Percentiles rank a stretch among this genome's conserved stretches.
These are phyloP conservation scores for Phasianus colchicus DNA, from an alignment of 2,113 vertebrate genomes.

Conservation along the genomic window DNA sequence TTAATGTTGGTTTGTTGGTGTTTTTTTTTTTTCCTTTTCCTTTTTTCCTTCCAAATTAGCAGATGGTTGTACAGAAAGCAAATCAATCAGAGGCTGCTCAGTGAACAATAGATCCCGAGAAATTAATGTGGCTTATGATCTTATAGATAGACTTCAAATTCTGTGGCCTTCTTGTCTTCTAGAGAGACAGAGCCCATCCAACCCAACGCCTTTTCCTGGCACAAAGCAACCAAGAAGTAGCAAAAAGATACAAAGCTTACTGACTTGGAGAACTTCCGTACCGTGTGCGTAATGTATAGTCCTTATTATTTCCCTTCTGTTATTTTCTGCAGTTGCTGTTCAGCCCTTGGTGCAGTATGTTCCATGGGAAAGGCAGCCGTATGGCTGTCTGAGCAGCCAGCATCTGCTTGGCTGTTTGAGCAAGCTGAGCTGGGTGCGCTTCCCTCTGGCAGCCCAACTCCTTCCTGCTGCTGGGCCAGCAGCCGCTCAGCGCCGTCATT, in stretches of 20 bases:
- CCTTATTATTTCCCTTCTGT: conserved; percentile 48
- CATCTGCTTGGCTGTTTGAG: conserved; percentile 49
- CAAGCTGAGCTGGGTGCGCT: neutral
- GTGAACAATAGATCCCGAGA: neutral
- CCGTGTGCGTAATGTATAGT: neutral
- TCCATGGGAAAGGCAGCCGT: conserved; percentile 11
- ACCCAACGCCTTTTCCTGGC: neutral
- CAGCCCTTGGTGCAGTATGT: neutral
- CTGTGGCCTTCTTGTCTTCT: neutral
- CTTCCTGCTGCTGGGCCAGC: neutral
- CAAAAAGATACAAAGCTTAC: neutral
- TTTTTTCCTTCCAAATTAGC: neutral
- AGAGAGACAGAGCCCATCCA: neutral
- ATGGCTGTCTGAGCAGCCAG: conserved; percentile 43
- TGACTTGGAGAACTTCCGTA: neutral
- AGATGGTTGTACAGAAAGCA: neutral
- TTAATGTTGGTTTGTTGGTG: neutral
- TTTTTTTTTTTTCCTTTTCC: neutral
- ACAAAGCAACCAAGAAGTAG: neutral
- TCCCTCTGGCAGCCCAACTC: neutral
- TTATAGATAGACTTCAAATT: neutral
- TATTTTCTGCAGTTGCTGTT: conserved; percentile 61
- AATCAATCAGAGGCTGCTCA: neutral
- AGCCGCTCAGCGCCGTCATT: neutral
- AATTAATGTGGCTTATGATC: neutral